Percentiles rank a stretch among this genome's conserved stretches.
Conservation (phyloP, 2,888 invertebrate genomes). For the Xylophagus ater region DNA sequence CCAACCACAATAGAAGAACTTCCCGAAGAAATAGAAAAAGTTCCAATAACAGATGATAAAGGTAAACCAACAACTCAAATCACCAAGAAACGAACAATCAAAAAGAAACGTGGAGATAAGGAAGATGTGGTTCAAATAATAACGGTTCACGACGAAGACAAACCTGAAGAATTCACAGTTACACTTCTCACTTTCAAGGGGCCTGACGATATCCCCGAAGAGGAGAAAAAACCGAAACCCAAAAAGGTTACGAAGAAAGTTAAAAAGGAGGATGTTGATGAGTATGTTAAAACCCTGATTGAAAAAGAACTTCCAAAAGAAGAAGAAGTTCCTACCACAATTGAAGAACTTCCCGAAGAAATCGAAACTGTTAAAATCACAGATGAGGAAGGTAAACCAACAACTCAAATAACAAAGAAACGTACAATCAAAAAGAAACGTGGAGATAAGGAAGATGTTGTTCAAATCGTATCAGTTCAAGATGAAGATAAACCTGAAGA, state of each 20-base stretch:
- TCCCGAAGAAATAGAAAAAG: background rate
- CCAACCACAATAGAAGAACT: no score
- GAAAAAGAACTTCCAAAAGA: conserved; percentile 27
- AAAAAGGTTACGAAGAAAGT: conserved; percentile 20
- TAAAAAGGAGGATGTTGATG: conserved; percentile 21
- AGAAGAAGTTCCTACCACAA: conserved; percentile 20
- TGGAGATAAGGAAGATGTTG: no score
- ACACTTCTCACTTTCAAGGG: conserved; percentile 31
- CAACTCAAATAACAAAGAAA: conserved; percentile 2
- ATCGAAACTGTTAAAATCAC: conserved; percentile 37
- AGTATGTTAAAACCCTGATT: conserved; percentile 19
- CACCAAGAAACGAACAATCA: conserved; percentile 35
- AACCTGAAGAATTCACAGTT: conserved; percentile 38
- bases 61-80: no score
- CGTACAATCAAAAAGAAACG: conserved; percentile 5
- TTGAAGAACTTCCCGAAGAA: conserved; percentile 24
- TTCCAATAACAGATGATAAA: no score
- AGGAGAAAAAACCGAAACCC: conserved; percentile 22
- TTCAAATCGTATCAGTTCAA: no score
- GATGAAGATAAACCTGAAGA: conserved; percentile 33
- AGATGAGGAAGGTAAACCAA: conserved; percentile 26
- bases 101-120: conserved; percentile 36
- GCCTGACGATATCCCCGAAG: no score
- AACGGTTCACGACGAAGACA: conserved; percentile 34
- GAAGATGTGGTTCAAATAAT: conserved; percentile 39